These are phyloP conservation scores for Proteles cristata DNA, from an alignment of 2,113 vertebrate species.

Conservation along the genomic window DNA sequence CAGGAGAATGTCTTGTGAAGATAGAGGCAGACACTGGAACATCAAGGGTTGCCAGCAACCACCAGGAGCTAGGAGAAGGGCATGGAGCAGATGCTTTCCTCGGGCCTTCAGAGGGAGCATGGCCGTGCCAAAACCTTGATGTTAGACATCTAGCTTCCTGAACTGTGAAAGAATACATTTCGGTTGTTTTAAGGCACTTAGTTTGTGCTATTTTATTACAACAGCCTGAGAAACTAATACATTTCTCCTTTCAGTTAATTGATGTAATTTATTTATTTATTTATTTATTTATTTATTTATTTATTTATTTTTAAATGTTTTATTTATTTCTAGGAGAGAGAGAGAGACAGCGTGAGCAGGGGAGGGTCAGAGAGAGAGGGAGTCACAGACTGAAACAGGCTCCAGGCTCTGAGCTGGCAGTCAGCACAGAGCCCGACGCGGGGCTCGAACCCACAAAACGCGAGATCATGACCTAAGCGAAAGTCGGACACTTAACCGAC, in stretches of 20 bases:
- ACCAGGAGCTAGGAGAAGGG: not conserved
- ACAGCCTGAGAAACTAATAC: not conserved
- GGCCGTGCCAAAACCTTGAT: not conserved
- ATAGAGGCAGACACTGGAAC: not conserved
- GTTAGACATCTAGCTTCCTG: not conserved
- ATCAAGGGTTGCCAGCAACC: not conserved
- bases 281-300: too few relatives aligned
- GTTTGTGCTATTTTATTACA: not conserved
- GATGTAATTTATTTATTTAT: constrained; percentile 19
- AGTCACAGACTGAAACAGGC: too few relatives aligned
- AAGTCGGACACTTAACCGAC: too few relatives aligned
- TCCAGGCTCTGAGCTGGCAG: too few relatives aligned
- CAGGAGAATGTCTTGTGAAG: not conserved
- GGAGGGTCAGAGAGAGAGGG: too few relatives aligned
- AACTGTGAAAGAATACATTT: not conserved
- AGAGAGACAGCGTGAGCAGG: too few relatives aligned
- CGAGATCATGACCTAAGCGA: too few relatives aligned
- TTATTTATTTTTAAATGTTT: too few relatives aligned
- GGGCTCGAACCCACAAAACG: too few relatives aligned
- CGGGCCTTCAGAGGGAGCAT: not conserved
- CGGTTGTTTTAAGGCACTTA: not conserved
- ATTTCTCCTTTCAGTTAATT: not conserved
- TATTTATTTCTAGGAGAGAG: too few relatives aligned
- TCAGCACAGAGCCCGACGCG: too few relatives aligned
- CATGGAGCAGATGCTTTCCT: not conserved